Conservation (phyloP, 2,888 invertebrate genomes). For the Campopleginae sp. region DNA sequence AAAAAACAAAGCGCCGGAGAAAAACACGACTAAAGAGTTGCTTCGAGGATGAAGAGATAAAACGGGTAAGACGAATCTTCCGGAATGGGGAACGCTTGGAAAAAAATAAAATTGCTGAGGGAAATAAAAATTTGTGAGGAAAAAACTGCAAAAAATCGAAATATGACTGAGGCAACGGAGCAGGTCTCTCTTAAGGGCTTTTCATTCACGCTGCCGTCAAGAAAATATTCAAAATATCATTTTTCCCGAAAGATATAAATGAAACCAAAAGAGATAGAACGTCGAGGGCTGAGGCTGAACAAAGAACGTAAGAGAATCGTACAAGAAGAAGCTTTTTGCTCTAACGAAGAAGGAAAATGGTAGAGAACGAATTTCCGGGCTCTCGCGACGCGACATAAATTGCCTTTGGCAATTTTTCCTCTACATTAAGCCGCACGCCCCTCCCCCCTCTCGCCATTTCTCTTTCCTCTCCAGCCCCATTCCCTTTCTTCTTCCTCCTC, state of each 20-base stretch:
- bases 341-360: conserved; percentile 53
- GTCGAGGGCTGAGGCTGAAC: neutral
- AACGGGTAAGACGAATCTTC: conserved; percentile 41
- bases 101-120: neutral
- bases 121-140: neutral
- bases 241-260: conserved; percentile 11
- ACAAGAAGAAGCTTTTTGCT: conserved; percentile 49
- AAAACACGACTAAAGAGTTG: conserved; percentile 41
- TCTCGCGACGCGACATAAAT: conserved; percentile 61
- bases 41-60: conserved; percentile 58
- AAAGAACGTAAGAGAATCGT: conserved; percentile 36
- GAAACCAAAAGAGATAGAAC: neutral
- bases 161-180: neutral
- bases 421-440: conserved; percentile 58
- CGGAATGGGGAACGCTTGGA: conserved; percentile 7
- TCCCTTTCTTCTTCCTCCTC: conserved; percentile 10
- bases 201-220: neutral
- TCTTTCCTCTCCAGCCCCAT: conserved; percentile 15
- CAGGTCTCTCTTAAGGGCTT: neutral
- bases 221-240: conserved; percentile 4
- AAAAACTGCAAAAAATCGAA: neutral
- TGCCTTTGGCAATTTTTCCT: conserved; percentile 62
- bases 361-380: conserved; percentile 64
- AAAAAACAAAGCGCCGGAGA: conserved; percentile 55
- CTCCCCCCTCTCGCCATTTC: conserved; percentile 5